Conservation (phyloP, 1,140 invertebrate species). For the Scylla paramamosain region DNA sequence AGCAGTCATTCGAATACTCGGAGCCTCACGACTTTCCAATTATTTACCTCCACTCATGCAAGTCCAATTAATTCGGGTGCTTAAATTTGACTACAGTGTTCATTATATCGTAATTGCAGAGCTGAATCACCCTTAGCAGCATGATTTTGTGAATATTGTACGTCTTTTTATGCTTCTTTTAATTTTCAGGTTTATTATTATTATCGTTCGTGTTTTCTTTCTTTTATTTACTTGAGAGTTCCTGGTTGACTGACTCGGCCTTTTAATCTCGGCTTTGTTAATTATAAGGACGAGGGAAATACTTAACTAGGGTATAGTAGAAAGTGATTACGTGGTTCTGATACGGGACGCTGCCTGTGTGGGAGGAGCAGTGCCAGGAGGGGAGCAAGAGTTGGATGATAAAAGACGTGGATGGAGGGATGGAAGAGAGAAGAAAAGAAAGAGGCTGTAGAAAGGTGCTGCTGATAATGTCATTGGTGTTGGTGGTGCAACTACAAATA, state of each 20-base stretch:
- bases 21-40: not conserved
- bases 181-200: not conserved
- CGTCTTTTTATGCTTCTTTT: not conserved
- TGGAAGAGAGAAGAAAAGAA: not conserved
- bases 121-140: not conserved
- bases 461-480: too few relatives aligned
- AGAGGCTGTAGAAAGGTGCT: too few relatives aligned
- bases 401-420: not conserved
- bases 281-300: not conserved
- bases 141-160: not conserved
- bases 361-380: not conserved
- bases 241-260: not conserved
- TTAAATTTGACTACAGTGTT: not conserved
- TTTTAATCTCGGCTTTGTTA: not conserved
- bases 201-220: not conserved
- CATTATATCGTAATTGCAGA: not conserved
- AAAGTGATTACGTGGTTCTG: not conserved
- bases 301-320: not conserved
- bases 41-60: slow-evolving; percentile 10
- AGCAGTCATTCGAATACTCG: not conserved
- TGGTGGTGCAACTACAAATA: too few relatives aligned
- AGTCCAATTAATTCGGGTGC: not conserved
- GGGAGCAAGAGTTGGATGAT: too few relatives aligned
- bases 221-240: not conserved
- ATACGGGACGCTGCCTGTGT: not conserved